Evolutionary conservation across 1,140 invertebrate species (phyloP), one percentile per base, ranked within the genome.

Genomic region (Antheraea mylitta): DNA sequence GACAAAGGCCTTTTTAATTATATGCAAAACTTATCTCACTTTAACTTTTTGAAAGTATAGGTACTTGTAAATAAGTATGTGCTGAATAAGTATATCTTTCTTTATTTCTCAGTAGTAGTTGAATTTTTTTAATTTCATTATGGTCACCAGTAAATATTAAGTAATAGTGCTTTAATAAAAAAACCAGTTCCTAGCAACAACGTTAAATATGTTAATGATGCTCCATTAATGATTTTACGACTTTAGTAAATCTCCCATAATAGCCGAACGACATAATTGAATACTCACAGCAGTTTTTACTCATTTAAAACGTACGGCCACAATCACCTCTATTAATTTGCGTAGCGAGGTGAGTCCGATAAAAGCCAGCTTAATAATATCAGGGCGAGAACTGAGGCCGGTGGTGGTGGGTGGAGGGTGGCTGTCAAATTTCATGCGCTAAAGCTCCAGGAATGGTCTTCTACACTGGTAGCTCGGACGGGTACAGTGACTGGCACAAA

Each of bases 401-500:
- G 68, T 64, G 66, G 58, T 48, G 66, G 67, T 48, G 66, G 60
- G 58, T 68, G 67, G 75, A 42, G 68, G 73, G 73, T n/a, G 60
- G 73, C 79, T 85, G 83, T 83, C 80, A 85, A 85, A 83, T 85
- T 86, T 85, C 77, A 82, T 83, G 76, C 81, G 76, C 77, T 81
- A 80, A 83, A 79, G 80, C 79, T 76, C 73, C 68, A 74, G 70
- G 71, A 72, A 80, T 79, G 72, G 76, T 78, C 76, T 82, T 78
- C 72, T 67, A 59, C 68, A 68, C 64, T 73, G 64, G 67, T 75
- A 70, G 74, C 69, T 66, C 69, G 72, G 78, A 79, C 76, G 73
- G 70, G 78, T 81, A 82, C 80, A 76, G 74, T 81, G 30, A 30
- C 11, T 48, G 7, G 64, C 72, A 67, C 30, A 70, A 69, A 62